Percentiles rank a stretch among this genome's conserved stretches.
Conservation (phyloP, 2,888 invertebrate species). For the Lasioglossum figueresi region DNA sequence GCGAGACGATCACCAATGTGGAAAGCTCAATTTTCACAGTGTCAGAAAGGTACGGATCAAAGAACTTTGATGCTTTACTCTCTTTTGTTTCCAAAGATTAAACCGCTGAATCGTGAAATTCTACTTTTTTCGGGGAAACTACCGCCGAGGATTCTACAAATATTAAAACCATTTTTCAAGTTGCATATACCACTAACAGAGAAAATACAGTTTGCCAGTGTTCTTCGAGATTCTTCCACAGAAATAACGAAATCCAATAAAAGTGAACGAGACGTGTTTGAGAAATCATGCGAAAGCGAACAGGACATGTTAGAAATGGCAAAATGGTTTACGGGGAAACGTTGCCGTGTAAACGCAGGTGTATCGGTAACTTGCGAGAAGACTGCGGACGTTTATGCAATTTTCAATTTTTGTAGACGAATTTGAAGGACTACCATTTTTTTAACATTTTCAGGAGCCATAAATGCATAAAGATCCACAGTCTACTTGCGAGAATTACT, state of each 20-base stretch:
- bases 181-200: not conserved
- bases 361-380: not conserved
- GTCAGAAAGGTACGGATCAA: not conserved
- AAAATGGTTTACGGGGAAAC: not conserved
- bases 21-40: not conserved
- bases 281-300: not conserved
- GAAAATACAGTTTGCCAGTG: not conserved
- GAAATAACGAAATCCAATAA: not conserved
- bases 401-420: too few species aligned
- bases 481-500: not conserved
- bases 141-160: not conserved
- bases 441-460: too few species aligned
- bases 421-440: too few species aligned
- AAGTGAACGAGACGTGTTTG: not conserved
- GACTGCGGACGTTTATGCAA: too few species aligned
- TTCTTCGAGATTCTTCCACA: not conserved
- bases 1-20: not conserved
- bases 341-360: not conserved
- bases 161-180: not conserved
- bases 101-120: not conserved
- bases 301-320: not conserved
- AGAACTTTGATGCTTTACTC: not conserved
- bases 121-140: not conserved
- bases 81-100: not conserved
- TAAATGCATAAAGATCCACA: too few species aligned